Conservation (phyloP, 23 tunicate genomes). For the Corella eumyota region DNA sequence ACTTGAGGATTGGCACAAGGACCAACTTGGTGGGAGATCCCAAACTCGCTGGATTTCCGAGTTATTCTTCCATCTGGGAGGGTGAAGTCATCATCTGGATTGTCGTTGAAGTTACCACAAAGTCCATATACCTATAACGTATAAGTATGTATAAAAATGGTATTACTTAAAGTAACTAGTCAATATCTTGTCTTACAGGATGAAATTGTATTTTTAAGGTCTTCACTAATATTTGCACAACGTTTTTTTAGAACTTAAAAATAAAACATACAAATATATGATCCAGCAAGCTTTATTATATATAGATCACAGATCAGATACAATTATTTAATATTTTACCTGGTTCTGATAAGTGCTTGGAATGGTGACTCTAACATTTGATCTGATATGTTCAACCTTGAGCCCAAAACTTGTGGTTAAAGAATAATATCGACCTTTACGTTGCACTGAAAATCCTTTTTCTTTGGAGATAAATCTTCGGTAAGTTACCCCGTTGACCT, state of each 20-base stretch:
- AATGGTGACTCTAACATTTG: constrained; percentile 18
- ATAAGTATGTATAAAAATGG: too few relatives aligned
- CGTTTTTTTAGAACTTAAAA: too few relatives aligned
- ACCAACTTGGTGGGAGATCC: constrained; percentile 36
- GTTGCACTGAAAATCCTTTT: constrained; percentile 5
- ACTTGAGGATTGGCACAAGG: constrained; percentile 16
- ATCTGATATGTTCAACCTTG: constrained; percentile 19
- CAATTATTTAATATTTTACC: constrained; percentile 9
- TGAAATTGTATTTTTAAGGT: too few relatives aligned
- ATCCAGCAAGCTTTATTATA: too few relatives aligned
- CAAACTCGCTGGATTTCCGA: constrained; percentile 25
- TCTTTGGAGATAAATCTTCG: constrained; percentile 9
- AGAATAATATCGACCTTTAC: constrained; percentile 29
- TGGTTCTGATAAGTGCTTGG: constrained; percentile 38
- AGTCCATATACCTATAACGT: constrained; percentile 25
- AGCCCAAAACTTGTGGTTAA: constrained; percentile 26
- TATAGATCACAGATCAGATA: background rate
- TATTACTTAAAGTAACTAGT: too few relatives aligned
- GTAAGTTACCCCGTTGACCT: constrained; percentile 30
- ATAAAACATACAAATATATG: constrained; percentile 5
- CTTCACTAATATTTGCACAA: too few relatives aligned
- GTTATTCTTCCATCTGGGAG: constrained; percentile 32
- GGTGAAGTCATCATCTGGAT: constrained; percentile 17
- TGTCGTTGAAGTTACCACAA: constrained; percentile 28
- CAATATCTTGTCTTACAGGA: too few relatives aligned